Evolutionary conservation across 2,888 invertebrate genomes (phyloP).

Genomic region (Ferdinandea cuprea): DNA sequence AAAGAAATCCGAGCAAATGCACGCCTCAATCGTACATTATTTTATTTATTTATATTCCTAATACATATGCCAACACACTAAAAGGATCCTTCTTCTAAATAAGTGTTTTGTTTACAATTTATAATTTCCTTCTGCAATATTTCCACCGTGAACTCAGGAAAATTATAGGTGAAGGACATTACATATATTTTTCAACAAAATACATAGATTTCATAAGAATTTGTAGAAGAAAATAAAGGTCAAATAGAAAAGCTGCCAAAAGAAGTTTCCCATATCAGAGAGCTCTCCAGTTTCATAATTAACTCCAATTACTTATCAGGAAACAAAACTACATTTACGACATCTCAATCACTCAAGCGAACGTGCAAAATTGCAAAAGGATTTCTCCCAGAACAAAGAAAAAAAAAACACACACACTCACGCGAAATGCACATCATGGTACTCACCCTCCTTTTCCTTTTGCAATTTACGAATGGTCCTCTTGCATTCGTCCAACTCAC

Average conservation of each 20-base stretch:
- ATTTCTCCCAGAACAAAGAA: background rate
- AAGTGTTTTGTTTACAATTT: too few relatives aligned
- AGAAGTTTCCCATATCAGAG: background rate
- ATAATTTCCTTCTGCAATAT: too few relatives aligned
- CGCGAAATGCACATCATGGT: background rate
- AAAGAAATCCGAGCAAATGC: slow-evolving; percentile 1
- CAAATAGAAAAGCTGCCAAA: background rate
- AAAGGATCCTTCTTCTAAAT: too few relatives aligned
- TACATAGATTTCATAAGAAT: background rate
- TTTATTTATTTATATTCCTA: too few relatives aligned
- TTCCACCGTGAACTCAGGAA: slow-evolving; percentile 4
- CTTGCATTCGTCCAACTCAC: slow-evolving; percentile 90
- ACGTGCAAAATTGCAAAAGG: too few relatives aligned
- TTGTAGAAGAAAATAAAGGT: background rate
- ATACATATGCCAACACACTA: too few relatives aligned
- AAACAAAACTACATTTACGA: slow-evolving; percentile 3
- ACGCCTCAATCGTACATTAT: too few relatives aligned
- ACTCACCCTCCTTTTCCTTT: slow-evolving; percentile 88
- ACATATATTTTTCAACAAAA: too few relatives aligned
- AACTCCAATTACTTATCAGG: background rate
- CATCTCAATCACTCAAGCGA: slow-evolving; percentile 13
- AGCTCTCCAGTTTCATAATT: background rate
- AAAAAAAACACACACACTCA: background rate
- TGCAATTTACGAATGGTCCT: slow-evolving; percentile 90
- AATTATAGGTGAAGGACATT: background rate